A percentile compares a stretch with the other conserved stretches of the same genome.
Conservation (phyloP, 2,113 vertebrate species). For the Scomber colias region DNA sequence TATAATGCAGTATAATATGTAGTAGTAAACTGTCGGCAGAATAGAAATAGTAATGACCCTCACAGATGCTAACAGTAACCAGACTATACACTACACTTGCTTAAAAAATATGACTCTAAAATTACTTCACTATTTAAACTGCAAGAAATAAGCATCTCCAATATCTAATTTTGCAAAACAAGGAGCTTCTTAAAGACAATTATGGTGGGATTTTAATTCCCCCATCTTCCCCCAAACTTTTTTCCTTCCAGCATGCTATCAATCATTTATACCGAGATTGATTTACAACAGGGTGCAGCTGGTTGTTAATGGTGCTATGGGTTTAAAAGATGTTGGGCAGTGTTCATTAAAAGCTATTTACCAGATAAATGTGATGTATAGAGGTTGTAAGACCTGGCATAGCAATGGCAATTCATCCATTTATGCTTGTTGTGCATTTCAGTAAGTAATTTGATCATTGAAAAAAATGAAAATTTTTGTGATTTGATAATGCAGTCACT, state of each 20-base stretch:
- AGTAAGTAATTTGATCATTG: not conserved
- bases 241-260: not conserved
- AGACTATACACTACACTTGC: no score
- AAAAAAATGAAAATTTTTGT: not conserved
- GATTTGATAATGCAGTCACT: not conserved
- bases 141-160: no score
- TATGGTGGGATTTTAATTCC: not conserved
- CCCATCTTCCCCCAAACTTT: not conserved
- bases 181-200: not conserved
- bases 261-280: not conserved
- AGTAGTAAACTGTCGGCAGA: not conserved
- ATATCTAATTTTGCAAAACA: not conserved
- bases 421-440: not conserved
- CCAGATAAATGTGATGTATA: not conserved
- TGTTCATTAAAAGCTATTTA: conserved; percentile 17
- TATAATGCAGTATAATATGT: not conserved
- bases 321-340: conserved; percentile 4
- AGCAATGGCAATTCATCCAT: not conserved
- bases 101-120: no score
- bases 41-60: not conserved
- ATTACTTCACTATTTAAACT: no score
- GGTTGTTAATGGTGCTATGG: not conserved
- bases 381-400: no score
- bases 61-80: no score
- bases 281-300: not conserved